Base-by-base conservation (phyloP, 2,113 vertebrate genomes). In the Epinephelus moara region DNA sequence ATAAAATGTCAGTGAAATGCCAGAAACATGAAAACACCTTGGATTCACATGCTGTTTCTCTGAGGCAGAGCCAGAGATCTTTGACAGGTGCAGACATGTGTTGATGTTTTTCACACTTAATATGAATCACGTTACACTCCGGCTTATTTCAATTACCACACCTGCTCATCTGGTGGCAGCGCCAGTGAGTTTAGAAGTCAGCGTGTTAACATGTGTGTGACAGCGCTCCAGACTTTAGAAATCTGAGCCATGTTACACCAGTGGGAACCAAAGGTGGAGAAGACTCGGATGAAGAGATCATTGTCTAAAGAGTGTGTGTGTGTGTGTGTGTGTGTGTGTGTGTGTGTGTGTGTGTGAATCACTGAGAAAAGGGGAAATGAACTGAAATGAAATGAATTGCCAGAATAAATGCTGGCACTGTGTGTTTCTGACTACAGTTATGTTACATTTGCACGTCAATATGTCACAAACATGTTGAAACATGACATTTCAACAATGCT, bases 41-140 rank as follows among this genome's bases (percentile, higher is more conserved):
- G 10, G 15, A 49, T 49, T 57, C 53, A 71, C 4, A 52, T 25
- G 42, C 45, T 7, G 0, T 17, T 12, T 30, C 33, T 9, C 9
- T n/a, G 19, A 70, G 12, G 25, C 1, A 45, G 9, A 50, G 33
- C 59, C 70, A 42, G 23, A 25, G 50, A 64, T 27, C 57, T 19
- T 9, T 45, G 72, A 80, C 80, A 81, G 69, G n/a, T 71, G 87
- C 33, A 27, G 61, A 62, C 30, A 59, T 53, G 59, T 78, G 82
- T 56, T 62, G 49, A 57, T 18, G n/a, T 59, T 80, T 60, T 82
- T 79, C 74, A 72, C 82, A 68, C 70, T 19, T 60, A 10, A 62
- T 63, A 21, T 30, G 57, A 75, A 60, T 71, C 80, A 17, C 4
- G 62, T 25, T 47, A 4, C 67, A 57, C 69, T 0, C n/a, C 53